Conservation (phyloP, 2,888 invertebrate species). For the Morpho achilles region DNA sequence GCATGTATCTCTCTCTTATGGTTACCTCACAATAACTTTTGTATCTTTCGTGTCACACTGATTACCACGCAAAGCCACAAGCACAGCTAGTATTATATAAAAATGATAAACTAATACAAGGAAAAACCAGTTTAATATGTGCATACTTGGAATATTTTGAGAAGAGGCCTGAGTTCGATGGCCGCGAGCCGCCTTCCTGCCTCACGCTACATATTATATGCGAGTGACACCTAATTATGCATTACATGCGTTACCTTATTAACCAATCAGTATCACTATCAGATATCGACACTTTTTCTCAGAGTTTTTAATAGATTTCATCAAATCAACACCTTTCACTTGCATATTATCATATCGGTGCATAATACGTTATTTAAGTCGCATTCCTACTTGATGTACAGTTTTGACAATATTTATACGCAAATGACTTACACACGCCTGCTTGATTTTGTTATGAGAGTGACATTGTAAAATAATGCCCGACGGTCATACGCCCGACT, state of each 20-base stretch:
- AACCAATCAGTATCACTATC: constrained; percentile 23
- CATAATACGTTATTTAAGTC: constrained; percentile 9
- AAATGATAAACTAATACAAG: constrained; percentile 65
- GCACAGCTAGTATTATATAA: constrained; percentile 49
- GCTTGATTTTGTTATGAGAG: too few species aligned
- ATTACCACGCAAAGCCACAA: too few species aligned
- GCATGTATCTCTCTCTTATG: too few species aligned
- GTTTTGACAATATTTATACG: constrained; percentile 1
- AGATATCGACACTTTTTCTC: constrained; percentile 19
- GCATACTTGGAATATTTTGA: constrained; percentile 76
- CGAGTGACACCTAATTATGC: constrained; percentile 36
- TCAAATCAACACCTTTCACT: constrained; percentile 23
- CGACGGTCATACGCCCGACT: too few species aligned
- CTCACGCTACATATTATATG: constrained; percentile 33
- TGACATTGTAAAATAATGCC: too few species aligned
- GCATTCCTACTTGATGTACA: constrained; percentile 2
- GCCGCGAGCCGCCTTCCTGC: constrained; percentile 44
- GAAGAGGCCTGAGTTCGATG: constrained; percentile 72
- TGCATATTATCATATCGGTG: constrained; percentile 14
- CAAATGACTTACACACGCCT: too few species aligned
- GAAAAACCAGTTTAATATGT: constrained; percentile 76
- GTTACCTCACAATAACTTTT: too few species aligned
- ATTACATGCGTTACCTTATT: constrained; percentile 29
- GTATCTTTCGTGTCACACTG: too few species aligned
- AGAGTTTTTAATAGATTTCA: constrained; percentile 19